Evolutionary conservation across 2,797 vertebrate genomes (phyloP).

Genomic region (Rhinatrema bivittatum): DNA sequence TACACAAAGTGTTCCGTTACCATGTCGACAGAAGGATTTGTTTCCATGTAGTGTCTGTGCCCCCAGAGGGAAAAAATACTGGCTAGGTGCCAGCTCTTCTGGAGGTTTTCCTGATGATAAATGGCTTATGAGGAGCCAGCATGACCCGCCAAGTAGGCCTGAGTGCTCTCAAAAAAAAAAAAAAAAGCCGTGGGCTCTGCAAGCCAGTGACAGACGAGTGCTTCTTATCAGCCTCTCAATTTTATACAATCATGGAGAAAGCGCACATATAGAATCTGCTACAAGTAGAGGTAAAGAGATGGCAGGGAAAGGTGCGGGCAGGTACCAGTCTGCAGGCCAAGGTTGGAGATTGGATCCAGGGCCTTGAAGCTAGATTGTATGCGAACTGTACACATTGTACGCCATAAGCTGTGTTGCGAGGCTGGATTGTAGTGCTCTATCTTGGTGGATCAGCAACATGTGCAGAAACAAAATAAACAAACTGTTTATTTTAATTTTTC

Average conservation of each 20-base stretch:
- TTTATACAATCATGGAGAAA: slow-evolving; percentile 16
- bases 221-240: slow-evolving; percentile 31
- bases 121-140: slow-evolving; percentile 33
- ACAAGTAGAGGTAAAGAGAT: neutral
- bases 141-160: slow-evolving; percentile 40
- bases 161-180: slow-evolving; percentile 28
- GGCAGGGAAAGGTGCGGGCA: neutral
- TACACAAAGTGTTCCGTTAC: slow-evolving; percentile 40
- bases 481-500: too few relatives aligned
- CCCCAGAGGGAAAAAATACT: slow-evolving; percentile 16
- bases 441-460: too few relatives aligned
- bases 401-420: too few relatives aligned
- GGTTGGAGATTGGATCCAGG: neutral
- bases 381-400: too few relatives aligned
- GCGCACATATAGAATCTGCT: neutral
- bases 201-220: slow-evolving; percentile 36
- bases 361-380: neutral
- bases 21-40: slow-evolving; percentile 35
- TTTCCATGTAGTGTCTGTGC: slow-evolving; percentile 40
- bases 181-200: slow-evolving; percentile 30
- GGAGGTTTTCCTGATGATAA: slow-evolving; percentile 33
- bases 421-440: too few relatives aligned
- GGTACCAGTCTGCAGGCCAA: slow-evolving; percentile 2
- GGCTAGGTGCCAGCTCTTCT: slow-evolving; percentile 24
- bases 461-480: too few relatives aligned